These are phyloP conservation scores for Ceratotherium simum DNA, from an alignment of 2,113 vertebrate genomes.

Conservation along the genomic window DNA sequence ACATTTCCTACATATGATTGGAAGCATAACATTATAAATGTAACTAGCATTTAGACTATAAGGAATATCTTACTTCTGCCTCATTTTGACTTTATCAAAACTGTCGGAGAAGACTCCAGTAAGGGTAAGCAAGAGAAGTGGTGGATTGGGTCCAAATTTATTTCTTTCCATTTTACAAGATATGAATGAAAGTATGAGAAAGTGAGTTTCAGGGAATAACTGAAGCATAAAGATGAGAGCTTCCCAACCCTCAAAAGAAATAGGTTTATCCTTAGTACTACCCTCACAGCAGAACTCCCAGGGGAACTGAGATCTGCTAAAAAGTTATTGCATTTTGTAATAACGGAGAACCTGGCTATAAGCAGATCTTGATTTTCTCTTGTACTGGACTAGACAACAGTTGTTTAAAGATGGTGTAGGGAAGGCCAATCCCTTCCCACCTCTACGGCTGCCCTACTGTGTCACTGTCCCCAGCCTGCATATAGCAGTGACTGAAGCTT, in stretches of 20 bases:
- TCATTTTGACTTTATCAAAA: conserved; percentile 64
- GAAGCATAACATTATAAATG: conserved; percentile 49
- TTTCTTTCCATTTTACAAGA: conserved; percentile 66
- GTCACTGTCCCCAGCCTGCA: neutral
- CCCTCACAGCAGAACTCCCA: neutral
- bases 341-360: neutral
- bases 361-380: neutral
- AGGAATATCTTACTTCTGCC: conserved; percentile 40
- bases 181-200: conserved; percentile 47
- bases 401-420: neutral
- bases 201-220: conserved; percentile 51
- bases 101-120: conserved; percentile 34
- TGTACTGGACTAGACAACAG: neutral
- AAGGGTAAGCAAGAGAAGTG: conserved; percentile 51
- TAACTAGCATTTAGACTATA: conserved; percentile 27
- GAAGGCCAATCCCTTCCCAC: neutral
- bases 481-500: neutral
- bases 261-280: neutral
- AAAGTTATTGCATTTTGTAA: conserved; percentile 50
- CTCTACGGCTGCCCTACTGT: neutral
- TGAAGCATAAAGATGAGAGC: conserved; percentile 47
- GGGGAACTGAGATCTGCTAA: neutral
- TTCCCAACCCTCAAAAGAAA: conserved; percentile 29
- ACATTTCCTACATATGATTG: conserved; percentile 32
- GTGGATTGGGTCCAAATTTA: conserved; percentile 2